Evolutionary conservation across 2,888 invertebrate genomes (phyloP).

Genomic region (Drosophila emarginata): DNA sequence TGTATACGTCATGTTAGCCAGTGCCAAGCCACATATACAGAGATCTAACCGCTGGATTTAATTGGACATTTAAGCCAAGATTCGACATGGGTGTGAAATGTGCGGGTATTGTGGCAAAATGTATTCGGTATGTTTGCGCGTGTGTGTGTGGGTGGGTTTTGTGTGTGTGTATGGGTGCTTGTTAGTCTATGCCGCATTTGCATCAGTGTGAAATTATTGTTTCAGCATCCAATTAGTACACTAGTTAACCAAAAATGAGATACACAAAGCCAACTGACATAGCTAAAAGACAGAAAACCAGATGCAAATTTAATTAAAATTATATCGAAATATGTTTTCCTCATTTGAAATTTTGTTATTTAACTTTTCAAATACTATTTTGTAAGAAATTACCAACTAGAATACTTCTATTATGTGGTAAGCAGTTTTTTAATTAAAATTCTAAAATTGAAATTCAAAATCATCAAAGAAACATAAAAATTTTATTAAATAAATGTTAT

Average conservation of each 20-base stretch:
- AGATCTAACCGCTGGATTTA: background rate
- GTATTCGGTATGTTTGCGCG: background rate
- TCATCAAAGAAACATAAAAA: too few species aligned
- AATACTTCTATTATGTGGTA: too few species aligned
- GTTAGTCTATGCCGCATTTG: slow-evolving; percentile 1
- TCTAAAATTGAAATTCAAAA: too few species aligned
- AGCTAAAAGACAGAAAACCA: too few species aligned
- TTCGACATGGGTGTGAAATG: slow-evolving; percentile 1
- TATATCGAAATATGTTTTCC: too few species aligned
- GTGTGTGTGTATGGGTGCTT: background rate
- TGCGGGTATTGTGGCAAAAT: background rate
- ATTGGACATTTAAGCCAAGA: background rate
- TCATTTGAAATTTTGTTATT: too few species aligned
- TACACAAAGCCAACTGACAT: background rate
- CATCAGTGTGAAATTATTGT: slow-evolving; percentile 1
- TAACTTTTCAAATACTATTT: too few species aligned
- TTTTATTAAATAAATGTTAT: too few species aligned
- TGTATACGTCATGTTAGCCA: background rate
- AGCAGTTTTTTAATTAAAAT: too few species aligned
- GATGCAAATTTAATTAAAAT: too few species aligned
- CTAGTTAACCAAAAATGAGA: background rate
- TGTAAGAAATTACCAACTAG: too few species aligned
- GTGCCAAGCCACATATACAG: background rate
- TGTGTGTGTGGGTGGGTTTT: background rate
- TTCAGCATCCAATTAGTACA: slow-evolving; percentile 4